phyloP scores from a whole-genome alignment of 2,888 invertebrate genomes.

The Calephelis perditalis region DNA sequence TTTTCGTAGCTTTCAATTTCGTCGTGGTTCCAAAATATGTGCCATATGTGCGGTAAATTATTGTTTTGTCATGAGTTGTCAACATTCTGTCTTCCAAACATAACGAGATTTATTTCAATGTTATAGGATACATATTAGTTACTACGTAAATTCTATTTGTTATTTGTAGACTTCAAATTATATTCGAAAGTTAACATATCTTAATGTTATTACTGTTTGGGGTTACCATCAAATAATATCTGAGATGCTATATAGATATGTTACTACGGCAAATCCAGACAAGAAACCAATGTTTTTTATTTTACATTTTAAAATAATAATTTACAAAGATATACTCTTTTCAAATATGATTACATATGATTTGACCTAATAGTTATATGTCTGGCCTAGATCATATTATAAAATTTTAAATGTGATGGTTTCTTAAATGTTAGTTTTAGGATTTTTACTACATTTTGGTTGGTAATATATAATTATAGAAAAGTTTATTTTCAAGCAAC shows the following conservation, averaged over 20 bases:
- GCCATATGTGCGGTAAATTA: slow-evolving; percentile 14
- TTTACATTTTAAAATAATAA: no score
- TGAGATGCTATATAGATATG: slow-evolving; percentile 17
- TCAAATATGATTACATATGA: no score
- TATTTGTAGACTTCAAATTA: slow-evolving; percentile 37
- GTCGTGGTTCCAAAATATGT: slow-evolving; percentile 5
- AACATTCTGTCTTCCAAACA: slow-evolving; percentile 30
- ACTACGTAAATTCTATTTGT: slow-evolving; percentile 39
- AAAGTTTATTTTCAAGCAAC: neutral
- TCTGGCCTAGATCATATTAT: neutral
- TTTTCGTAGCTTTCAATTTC: slow-evolving; percentile 12
- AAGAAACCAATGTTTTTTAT: no score
- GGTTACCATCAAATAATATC: slow-evolving; percentile 37
- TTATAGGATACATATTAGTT: slow-evolving; percentile 29
- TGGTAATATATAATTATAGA: neutral
- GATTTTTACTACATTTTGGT: neutral
- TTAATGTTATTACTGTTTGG: slow-evolving; percentile 41
- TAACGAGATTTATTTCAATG: slow-evolving; percentile 29
- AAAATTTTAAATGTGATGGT: neutral
- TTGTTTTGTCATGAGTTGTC: slow-evolving; percentile 24
- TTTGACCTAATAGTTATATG: no score
- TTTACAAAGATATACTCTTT: no score
- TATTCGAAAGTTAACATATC: slow-evolving; percentile 59
- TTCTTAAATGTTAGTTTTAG: neutral
- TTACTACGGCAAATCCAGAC: neutral